These are phyloP conservation scores for Leistus spinibarbis DNA, from an alignment of 2,888 invertebrate genomes.

Conservation along the genomic window DNA sequence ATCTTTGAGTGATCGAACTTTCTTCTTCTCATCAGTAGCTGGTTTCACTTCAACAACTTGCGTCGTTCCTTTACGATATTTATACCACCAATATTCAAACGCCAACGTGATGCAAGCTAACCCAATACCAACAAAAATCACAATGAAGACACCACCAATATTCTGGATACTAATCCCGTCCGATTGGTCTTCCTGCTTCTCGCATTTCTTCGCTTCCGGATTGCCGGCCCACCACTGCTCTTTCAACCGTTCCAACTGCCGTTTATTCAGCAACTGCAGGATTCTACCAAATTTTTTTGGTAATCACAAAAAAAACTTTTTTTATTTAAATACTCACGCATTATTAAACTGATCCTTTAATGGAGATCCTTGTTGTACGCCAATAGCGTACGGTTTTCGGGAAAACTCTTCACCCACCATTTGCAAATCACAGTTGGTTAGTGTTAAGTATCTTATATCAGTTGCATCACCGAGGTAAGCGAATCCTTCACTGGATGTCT, in stretches of 20 bases:
- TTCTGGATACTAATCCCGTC: slow-evolving; percentile 98
- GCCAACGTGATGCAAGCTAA: slow-evolving; percentile 89
- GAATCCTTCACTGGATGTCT: slow-evolving; percentile 80
- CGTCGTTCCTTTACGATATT: slow-evolving; percentile 69
- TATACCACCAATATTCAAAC: slow-evolving; percentile 95
- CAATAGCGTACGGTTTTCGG: slow-evolving; percentile 95
- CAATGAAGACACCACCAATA: slow-evolving; percentile 97
- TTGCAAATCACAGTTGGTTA: slow-evolving; percentile 87
- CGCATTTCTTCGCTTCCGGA: slow-evolving; percentile 75
- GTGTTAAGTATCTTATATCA: slow-evolving; percentile 75
- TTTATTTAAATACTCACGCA: no score
- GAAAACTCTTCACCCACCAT: slow-evolving; percentile 97
- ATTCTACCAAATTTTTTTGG: slow-evolving; percentile 67
- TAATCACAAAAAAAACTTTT: no score
- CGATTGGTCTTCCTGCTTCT: slow-evolving; percentile 88
- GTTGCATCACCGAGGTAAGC: slow-evolving; percentile 87
- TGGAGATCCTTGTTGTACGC: slow-evolving; percentile 94
- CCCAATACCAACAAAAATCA: slow-evolving; percentile 94
- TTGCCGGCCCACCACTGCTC: slow-evolving; percentile 97
- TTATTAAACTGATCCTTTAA: slow-evolving; percentile 93
- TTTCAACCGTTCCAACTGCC: slow-evolving; percentile 90
- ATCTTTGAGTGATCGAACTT: slow-evolving; percentile 27
- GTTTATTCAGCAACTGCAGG: slow-evolving; percentile 88
- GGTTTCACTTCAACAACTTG: slow-evolving; percentile 68
- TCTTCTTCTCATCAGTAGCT: slow-evolving; percentile 41